phyloP scores from a whole-genome alignment of 2,113 vertebrate species.

The Psittacus erithacus region DNA sequence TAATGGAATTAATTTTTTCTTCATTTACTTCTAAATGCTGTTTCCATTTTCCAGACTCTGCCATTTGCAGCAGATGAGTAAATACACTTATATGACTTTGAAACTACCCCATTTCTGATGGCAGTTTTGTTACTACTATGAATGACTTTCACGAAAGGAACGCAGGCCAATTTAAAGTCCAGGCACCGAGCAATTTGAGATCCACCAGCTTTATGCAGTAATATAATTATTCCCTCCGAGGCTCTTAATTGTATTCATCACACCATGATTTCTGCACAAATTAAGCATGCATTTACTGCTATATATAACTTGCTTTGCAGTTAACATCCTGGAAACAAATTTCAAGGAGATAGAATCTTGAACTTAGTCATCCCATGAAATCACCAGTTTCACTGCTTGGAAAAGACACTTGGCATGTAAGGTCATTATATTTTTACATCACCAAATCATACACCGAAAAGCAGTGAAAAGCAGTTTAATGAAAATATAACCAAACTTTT shows the following conservation, averaged over 20 bases:
- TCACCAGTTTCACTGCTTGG: conserved; percentile 63
- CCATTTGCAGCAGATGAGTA: conserved; percentile 52
- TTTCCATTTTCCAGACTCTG: conserved; percentile 21
- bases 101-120: conserved; percentile 71
- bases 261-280: conserved; percentile 89
- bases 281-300: conserved; percentile 87
- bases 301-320: conserved; percentile 86
- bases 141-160: conserved; percentile 87
- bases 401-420: conserved; percentile 70
- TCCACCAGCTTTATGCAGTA: conserved; percentile 85
- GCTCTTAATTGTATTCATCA: conserved; percentile 90
- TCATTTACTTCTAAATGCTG: neutral
- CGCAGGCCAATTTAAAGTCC: conserved; percentile 85
- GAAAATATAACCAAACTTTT: neutral
- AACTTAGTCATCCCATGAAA: conserved; percentile 77
- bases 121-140: conserved; percentile 72
- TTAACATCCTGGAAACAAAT: conserved; percentile 88
- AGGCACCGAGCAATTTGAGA: conserved; percentile 86
- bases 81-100: conserved; percentile 78
- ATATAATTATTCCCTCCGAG: conserved; percentile 89
- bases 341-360: conserved; percentile 83
- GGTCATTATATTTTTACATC: conserved; percentile 64
- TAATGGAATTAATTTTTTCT: neutral
- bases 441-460: neutral
- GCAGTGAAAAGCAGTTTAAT: neutral